Percentiles rank a stretch among this genome's conserved stretches.
Conservation (phyloP, 2,797 vertebrate genomes). For the Decapterus maruadsi region DNA sequence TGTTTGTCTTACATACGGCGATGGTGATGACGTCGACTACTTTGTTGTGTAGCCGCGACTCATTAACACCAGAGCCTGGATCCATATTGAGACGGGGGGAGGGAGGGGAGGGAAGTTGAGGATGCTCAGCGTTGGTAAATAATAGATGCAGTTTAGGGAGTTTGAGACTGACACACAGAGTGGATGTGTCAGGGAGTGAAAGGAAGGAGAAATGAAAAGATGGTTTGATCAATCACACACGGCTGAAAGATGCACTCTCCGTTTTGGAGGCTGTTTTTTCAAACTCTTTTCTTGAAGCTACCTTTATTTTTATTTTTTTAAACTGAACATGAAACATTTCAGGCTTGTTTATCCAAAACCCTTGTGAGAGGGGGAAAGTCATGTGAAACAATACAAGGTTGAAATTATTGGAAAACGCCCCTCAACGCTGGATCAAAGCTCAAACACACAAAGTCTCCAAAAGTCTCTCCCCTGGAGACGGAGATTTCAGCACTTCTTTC, state of each 20-base stretch:
- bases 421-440: constrained; percentile 33
- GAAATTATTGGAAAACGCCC: constrained; percentile 35
- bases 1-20: not conserved
- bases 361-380: not conserved
- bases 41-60: constrained; percentile 39
- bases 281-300: not conserved
- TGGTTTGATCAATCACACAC: constrained; percentile 56
- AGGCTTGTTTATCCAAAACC: constrained; percentile 29
- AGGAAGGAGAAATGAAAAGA: constrained; percentile 44
- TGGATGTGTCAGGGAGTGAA: constrained; percentile 45
- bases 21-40: not conserved
- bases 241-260: not conserved
- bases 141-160: constrained; percentile 69
- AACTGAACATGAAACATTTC: constrained; percentile 17
- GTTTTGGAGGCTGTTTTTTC: not conserved
- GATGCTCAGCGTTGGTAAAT: constrained; percentile 70
- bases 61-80: constrained; percentile 51
- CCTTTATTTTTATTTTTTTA: constrained; percentile 12
- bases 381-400: constrained; percentile 30
- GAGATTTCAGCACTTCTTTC: constrained; percentile 7
- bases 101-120: constrained; percentile 46
- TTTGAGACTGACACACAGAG: constrained; percentile 43
- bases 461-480: constrained; percentile 8
- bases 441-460: constrained; percentile 5
- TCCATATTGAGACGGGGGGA: constrained; percentile 51